Conservation (phyloP, 2,888 invertebrate genomes). For the Dryomyza anilis region DNA sequence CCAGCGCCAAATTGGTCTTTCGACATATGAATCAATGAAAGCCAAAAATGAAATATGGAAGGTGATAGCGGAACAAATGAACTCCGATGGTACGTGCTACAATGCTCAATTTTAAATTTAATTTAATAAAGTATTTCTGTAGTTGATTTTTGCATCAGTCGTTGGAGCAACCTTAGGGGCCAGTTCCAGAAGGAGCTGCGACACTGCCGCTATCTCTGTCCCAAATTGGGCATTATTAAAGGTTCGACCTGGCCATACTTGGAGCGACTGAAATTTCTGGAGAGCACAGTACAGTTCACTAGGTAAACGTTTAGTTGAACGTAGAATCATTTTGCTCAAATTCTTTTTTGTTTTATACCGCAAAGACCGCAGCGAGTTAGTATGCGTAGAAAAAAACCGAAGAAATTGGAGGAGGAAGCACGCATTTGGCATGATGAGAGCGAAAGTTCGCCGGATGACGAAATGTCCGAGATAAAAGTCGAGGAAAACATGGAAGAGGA, state of each 20-base stretch:
- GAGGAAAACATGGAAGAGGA: background rate
- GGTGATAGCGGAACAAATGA: constrained; percentile 45
- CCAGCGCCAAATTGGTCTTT: constrained; percentile 45
- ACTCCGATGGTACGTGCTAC: constrained; percentile 39
- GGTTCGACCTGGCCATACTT: constrained; percentile 52
- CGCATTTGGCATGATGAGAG: background rate
- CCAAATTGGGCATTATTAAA: constrained; percentile 37
- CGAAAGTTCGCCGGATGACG: background rate
- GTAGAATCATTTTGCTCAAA: background rate
- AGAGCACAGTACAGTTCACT: constrained; percentile 32
- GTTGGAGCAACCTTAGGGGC: constrained; percentile 51
- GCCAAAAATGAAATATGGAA: constrained; percentile 48
- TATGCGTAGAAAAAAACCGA: background rate
- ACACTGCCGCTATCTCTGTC: constrained; percentile 38
- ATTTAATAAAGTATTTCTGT: background rate
- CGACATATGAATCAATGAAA: constrained; percentile 51
- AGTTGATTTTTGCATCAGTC: constrained; percentile 53
- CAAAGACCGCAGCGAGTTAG: background rate
- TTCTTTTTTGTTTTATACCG: background rate
- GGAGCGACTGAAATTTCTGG: constrained; percentile 44
- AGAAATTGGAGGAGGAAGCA: background rate
- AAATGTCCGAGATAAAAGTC: constrained; percentile 18
- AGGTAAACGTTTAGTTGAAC: constrained; percentile 7
- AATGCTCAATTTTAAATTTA: background rate
- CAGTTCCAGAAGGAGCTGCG: constrained; percentile 51